Base-by-base conservation (phyloP, 2,888 invertebrate genomes). In the Morpho achilles region DNA sequence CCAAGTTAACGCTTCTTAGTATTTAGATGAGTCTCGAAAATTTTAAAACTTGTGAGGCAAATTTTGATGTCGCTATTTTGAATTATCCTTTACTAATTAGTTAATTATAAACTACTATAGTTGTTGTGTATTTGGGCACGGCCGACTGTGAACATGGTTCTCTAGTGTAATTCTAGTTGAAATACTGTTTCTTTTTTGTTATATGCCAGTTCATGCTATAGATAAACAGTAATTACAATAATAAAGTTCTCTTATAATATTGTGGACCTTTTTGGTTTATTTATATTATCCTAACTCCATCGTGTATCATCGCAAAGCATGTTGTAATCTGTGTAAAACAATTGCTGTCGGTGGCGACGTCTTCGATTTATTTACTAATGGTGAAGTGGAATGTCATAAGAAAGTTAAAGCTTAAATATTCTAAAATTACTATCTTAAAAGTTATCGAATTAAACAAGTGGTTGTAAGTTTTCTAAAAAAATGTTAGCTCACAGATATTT, bases 241-340 rank as follows among this genome's bases (percentile, higher is more conserved):
- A 90, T 90, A 89, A 90, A 90, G 81, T 89, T 90, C 89, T 89
- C 88, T 88, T 89, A 87, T 87, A 88, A 90, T 84, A 90, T 88
- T 88, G 84, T 87, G 82, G 56, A 54, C 60, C 23, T 41, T 45
- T 50, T 39, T 56, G 16, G 32, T 32, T 32, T 32, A 32, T 32
- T 46, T 43, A 47, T 51, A 48, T 49, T n/a, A n/a, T 8, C 48
- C 9, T 48, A 48, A 57, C 40, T 53, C 8, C 32, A 32, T 32
- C 32, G 5, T 32, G 5, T 16, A 16, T 16, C 16, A 16, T 16
- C 16, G 16, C 16, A 16, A 16, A 1, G 16, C 16, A 16, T 16
- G 16, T 1, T 1, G 16, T 16, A 1, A 16, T 16, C 16, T 16
- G 16, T 16, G 16, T 16, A 16, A 16, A 16, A 16, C 16, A 16